Conservation (phyloP, 2,888 invertebrate species). For the Apoda limacodes region DNA sequence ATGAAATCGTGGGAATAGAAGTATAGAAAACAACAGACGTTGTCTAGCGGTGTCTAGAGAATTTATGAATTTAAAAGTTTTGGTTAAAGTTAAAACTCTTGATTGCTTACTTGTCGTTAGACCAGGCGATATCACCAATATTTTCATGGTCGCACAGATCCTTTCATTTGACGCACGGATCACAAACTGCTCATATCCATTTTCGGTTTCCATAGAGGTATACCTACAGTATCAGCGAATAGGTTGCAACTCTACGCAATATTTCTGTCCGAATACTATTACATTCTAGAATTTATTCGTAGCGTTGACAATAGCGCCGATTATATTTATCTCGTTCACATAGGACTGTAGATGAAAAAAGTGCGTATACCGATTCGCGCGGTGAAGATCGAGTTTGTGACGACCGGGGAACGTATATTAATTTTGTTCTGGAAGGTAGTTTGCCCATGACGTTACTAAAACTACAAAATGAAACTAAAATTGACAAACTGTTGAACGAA, state of each 20-base stretch:
- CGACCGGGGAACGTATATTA: not conserved
- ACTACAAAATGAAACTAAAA: not conserved
- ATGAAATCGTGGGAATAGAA: no score
- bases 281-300: conserved; percentile 6
- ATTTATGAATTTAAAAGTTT: no score
- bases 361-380: not conserved
- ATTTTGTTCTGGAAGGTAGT: not conserved
- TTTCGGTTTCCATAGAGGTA: conserved; percentile 15
- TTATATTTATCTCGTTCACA: conserved; percentile 7
- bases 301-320: conserved; percentile 7
- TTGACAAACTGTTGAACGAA: not conserved
- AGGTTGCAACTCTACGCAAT: conserved; percentile 10
- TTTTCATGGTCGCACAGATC: conserved; percentile 7
- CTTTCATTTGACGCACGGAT: conserved; percentile 7
- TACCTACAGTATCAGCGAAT: conserved; percentile 19
- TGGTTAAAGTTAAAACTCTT: no score
- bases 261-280: conserved; percentile 3
- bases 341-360: conserved; percentile 1
- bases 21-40: no score
- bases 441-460: conserved; percentile 3
- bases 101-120: no score
- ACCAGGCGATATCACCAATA: conserved; percentile 12
- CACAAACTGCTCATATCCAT: conserved; percentile 16
- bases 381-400: not conserved
- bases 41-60: no score